phyloP scores from a whole-genome alignment of 1,140 invertebrate species.

The Chymomyza costata region DNA sequence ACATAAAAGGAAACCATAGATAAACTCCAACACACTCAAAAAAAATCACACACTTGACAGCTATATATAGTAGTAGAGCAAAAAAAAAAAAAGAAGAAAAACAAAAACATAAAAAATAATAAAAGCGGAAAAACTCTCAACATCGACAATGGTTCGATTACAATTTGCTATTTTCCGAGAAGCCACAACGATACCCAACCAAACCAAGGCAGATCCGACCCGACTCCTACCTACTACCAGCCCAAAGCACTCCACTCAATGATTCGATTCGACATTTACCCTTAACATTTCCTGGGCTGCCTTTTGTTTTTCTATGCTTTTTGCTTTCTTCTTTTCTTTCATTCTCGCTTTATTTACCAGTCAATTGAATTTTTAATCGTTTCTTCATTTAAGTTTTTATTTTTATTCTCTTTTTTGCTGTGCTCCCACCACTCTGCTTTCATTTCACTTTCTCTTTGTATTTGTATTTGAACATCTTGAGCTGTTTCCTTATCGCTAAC shows the following conservation, averaged over 20 bases:
- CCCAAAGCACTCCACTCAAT: too few species aligned
- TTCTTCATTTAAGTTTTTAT: conserved; percentile 44
- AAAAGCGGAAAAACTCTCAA: not conserved
- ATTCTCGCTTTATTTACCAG: conserved; percentile 27
- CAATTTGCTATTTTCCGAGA: conserved; percentile 24
- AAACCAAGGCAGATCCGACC: too few species aligned
- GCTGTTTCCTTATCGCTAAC: conserved; percentile 46
- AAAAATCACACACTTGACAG: conserved; percentile 27
- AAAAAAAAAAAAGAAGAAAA: conserved; percentile 3
- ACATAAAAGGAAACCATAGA: conserved; percentile 10
- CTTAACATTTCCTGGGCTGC: too few species aligned
- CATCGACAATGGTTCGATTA: conserved; percentile 23
- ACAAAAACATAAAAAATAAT: conserved; percentile 3
- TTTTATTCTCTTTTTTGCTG: conserved; percentile 43
- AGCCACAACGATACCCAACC: too few species aligned
- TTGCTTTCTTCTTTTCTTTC: not conserved
- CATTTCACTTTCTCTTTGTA: conserved; percentile 16
- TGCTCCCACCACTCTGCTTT: conserved; percentile 13
- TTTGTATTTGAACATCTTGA: conserved; percentile 38
- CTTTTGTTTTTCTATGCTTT: not conserved
- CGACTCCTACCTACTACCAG: too few species aligned
- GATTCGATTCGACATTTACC: too few species aligned
- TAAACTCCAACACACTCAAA: conserved; percentile 5
- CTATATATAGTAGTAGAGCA: not conserved
- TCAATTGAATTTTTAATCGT: conserved; percentile 65